Evolutionary conservation across 92 coral and sea anemone species (phyloP).

Genomic region (Bergia puertoricense): DNA sequence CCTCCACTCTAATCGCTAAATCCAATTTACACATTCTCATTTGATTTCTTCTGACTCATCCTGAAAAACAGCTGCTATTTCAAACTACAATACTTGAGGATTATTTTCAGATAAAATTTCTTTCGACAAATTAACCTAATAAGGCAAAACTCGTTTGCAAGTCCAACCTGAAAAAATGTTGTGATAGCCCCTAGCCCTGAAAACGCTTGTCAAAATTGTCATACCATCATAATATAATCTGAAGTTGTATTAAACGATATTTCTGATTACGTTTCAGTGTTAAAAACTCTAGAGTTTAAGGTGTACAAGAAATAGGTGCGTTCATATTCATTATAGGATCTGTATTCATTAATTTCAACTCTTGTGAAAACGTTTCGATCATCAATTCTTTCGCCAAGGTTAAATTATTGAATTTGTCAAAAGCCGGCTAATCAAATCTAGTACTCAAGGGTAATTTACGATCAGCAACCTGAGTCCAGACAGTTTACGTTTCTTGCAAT

Average conservation of each 20-base stretch:
- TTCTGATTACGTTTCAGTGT: not conserved
- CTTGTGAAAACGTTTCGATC: not conserved
- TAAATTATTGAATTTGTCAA: not conserved
- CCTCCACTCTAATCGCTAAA: not conserved
- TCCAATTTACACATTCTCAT: constrained; percentile 3
- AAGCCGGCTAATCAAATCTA: not conserved
- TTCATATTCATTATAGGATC: not conserved
- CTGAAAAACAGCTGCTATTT: constrained; percentile 2
- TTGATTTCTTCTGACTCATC: constrained; percentile 9
- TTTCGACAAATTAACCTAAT: not conserved
- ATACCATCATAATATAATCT: not conserved
- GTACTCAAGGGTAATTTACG: not conserved
- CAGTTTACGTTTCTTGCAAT: not conserved
- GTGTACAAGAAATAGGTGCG: not conserved
- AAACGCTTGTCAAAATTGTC: not conserved
- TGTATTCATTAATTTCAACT: not conserved
- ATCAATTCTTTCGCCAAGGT: not conserved
- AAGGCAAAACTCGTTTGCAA: not conserved
- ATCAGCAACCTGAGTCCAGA: not conserved
- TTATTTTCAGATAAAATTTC: constrained; percentile 17
- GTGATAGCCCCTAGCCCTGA: constrained; percentile 14
- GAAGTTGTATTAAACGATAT: not conserved
- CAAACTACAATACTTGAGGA: not conserved
- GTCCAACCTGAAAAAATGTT: not conserved
- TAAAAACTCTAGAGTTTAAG: not conserved